Evolutionary conservation across 2,113 vertebrate genomes (phyloP).

Genomic region (Suncus etruscus): DNA sequence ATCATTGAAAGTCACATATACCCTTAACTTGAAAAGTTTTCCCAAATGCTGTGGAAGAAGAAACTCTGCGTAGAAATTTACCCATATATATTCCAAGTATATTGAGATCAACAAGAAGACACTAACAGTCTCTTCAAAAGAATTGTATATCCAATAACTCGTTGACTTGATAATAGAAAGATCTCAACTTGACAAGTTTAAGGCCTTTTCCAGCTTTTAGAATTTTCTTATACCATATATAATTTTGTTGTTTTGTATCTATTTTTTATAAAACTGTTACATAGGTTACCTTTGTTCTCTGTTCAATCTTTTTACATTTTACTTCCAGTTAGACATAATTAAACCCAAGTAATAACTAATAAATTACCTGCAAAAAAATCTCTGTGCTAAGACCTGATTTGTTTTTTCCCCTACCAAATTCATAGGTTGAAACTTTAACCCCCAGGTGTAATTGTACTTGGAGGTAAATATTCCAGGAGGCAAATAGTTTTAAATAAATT

Average conservation of each 20-base stretch:
- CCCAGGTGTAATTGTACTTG: not conserved
- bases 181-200: not conserved
- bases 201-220: not conserved
- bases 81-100: not conserved
- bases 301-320: not conserved
- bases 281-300: not conserved
- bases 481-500: not conserved
- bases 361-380: not conserved
- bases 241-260: not conserved
- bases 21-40: not conserved
- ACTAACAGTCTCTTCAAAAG: not conserved
- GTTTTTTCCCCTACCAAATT: not conserved
- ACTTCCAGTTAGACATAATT: not conserved
- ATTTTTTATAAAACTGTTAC: not conserved
- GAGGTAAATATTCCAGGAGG: not conserved
- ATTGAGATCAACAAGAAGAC: not conserved
- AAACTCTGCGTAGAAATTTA: not conserved
- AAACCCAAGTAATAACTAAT: not conserved
- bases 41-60: not conserved
- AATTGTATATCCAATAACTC: not conserved
- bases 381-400: not conserved
- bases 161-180: constrained; percentile 2
- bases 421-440: not conserved
- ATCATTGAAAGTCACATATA: constrained; percentile 9
- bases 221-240: no score